A percentile compares a stretch with the other conserved stretches of the same genome.
These are phyloP conservation scores for Sacculina carcini DNA, from an alignment of 2,888 invertebrate genomes.

Conservation along the genomic window DNA sequence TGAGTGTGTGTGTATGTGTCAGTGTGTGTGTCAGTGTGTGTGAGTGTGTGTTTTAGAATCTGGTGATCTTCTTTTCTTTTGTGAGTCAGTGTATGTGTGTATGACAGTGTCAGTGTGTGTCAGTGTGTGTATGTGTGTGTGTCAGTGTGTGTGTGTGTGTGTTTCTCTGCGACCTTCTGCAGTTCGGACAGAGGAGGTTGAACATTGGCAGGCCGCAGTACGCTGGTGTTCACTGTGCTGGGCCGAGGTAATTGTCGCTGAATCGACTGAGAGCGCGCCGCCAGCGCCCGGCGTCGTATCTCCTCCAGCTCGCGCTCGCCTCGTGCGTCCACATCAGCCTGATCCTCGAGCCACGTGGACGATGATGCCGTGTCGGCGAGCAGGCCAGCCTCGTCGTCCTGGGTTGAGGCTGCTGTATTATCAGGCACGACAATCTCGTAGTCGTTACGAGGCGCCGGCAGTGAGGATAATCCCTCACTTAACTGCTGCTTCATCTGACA, in stretches of 20 bases:
- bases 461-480: constrained; percentile 42
- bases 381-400: constrained; percentile 18
- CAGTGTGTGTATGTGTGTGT: not conserved
- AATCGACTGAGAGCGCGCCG: constrained; percentile 54
- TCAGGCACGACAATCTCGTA: constrained; percentile 96
- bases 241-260: constrained; percentile 64
- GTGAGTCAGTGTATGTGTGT: too few relatives aligned
- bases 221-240: constrained; percentile 52
- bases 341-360: constrained; percentile 34
- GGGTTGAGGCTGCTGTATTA: constrained; percentile 34
- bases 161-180: constrained; percentile 35
- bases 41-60: too few relatives aligned
- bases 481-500: constrained; percentile 37
- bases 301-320: constrained; percentile 3
- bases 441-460: constrained; percentile 84
- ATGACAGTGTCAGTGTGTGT: not conserved
- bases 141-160: too few relatives aligned
- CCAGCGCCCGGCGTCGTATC: constrained; percentile 31
- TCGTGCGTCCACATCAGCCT: constrained; percentile 25
- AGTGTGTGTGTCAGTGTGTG: too few relatives aligned
- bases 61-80: too few relatives aligned
- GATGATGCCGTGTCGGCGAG: constrained; percentile 20
- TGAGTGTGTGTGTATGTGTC: too few relatives aligned
- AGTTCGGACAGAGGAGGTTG: constrained; percentile 54
- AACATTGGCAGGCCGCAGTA: constrained; percentile 45